Percentiles rank a stretch among this genome's conserved stretches.
These are phyloP conservation scores for Columbina picui DNA, from an alignment of 2,113 vertebrate species.

Conservation along the genomic window DNA sequence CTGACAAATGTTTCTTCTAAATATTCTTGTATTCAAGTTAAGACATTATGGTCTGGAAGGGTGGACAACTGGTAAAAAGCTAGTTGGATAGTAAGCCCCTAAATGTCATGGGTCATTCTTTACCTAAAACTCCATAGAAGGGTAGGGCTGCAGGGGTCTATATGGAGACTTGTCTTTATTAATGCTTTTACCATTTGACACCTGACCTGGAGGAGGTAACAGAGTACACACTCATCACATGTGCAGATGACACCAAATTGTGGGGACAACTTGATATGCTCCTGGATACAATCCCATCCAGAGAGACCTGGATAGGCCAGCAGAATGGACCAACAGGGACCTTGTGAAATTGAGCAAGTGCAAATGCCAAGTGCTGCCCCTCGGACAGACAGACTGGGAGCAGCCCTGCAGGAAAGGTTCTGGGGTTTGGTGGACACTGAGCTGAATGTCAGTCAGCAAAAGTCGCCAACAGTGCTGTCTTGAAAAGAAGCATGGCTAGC, in stretches of 20 bases:
- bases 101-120: not conserved
- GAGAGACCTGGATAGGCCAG: too few relatives aligned
- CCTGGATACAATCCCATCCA: not conserved
- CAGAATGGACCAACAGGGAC: too few relatives aligned
- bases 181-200: rapidly evolving
- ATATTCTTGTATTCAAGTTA: not conserved
- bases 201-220: not conserved
- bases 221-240: not conserved
- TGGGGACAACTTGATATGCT: not conserved
- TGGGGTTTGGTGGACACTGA: not conserved
- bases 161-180: not conserved
- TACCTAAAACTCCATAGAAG: not conserved
- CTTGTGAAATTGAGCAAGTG: not conserved
- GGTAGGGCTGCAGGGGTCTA: not conserved
- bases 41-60: not conserved
- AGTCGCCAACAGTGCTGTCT: not conserved
- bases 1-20: not conserved
- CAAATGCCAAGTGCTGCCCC: not conserved
- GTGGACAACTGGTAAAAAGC: not conserved
- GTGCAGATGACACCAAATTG: not conserved
- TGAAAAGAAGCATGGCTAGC: not conserved
- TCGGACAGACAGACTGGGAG: not conserved
- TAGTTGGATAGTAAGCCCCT: not conserved
- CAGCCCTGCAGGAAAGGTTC: rapidly evolving
- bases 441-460: not conserved